Evolutionary conservation across 1,140 invertebrate species (phyloP).

Genomic region (Cotesia chilonis): DNA sequence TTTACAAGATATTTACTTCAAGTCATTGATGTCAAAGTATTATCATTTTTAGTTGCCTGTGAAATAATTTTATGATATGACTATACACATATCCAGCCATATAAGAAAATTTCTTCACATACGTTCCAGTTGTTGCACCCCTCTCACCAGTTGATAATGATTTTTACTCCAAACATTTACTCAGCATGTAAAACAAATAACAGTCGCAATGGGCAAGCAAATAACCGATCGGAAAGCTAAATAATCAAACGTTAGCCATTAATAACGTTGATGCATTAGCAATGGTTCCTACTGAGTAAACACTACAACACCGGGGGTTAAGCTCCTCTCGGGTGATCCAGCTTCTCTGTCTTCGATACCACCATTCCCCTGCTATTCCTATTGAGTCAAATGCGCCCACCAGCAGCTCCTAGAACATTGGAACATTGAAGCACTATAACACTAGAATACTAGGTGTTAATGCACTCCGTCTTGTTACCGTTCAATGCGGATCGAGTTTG

Average conservation of each 20-base stretch:
- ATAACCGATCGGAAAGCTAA: conserved; percentile 14
- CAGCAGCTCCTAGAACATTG: neutral
- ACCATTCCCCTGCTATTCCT: neutral
- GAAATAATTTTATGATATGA: too few relatives aligned
- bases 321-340: too few relatives aligned
- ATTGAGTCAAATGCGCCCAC: too few relatives aligned
- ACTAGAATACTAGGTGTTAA: too few relatives aligned
- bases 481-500: neutral
- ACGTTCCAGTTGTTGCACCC: too few relatives aligned
- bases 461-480: neutral
- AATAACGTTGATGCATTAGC: conserved; percentile 28
- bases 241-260: conserved; percentile 14
- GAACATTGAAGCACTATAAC: conserved; percentile 2
- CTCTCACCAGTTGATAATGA: neutral
- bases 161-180: neutral
- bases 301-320: neutral
- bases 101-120: too few relatives aligned
- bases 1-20: too few relatives aligned
- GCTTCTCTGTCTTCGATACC: neutral
- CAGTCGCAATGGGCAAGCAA: neutral
- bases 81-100: too few relatives aligned
- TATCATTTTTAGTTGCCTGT: too few relatives aligned
- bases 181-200: neutral
- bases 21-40: too few relatives aligned
- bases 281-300: conserved; percentile 14